phyloP scores from a whole-genome alignment of 2,888 invertebrate genomes.

The Hypena proboscidalis region DNA sequence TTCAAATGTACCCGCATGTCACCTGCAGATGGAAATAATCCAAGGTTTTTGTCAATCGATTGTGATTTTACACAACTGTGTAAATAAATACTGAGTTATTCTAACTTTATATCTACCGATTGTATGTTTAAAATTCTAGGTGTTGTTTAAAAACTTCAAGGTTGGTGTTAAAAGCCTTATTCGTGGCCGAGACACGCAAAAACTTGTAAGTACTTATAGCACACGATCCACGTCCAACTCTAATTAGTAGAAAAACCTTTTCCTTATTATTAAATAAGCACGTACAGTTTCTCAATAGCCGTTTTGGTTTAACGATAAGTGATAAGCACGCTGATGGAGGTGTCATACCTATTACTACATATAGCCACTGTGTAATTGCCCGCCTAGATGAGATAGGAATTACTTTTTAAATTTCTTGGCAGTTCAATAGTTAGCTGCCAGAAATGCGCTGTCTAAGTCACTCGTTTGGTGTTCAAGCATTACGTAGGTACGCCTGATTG shows the following conservation, averaged over 20 bases:
- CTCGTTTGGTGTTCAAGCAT: too few relatives aligned
- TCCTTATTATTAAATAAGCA: slow-evolving; percentile 13
- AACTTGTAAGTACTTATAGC: slow-evolving; percentile 10
- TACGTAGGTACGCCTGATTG: too few relatives aligned
- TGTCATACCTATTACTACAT: too few relatives aligned
- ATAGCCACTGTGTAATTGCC: too few relatives aligned
- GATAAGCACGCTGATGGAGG: too few relatives aligned
- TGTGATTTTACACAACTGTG: slow-evolving; percentile 40
- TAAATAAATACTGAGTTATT: slow-evolving; percentile 39
- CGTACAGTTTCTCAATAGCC: too few relatives aligned
- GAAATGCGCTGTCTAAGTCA: too few relatives aligned
- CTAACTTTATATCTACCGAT: slow-evolving; percentile 21
- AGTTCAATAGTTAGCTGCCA: too few relatives aligned
- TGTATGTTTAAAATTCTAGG: slow-evolving; percentile 25
- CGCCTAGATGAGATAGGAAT: too few relatives aligned
- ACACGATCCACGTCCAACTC: slow-evolving; percentile 9
- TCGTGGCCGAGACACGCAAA: slow-evolving; percentile 26
- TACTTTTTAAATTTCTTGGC: too few relatives aligned
- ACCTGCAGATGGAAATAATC: slow-evolving; percentile 12
- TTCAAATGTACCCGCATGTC: slow-evolving; percentile 37
- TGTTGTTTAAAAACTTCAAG: slow-evolving; percentile 31
- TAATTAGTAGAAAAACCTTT: slow-evolving; percentile 27
- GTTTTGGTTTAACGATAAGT: too few relatives aligned
- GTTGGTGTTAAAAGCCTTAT: slow-evolving; percentile 20
- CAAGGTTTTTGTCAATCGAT: slow-evolving; percentile 41